These are phyloP conservation scores for Carlito syrichta DNA, from an alignment of 2,113 vertebrate genomes.

Conservation along the genomic window DNA sequence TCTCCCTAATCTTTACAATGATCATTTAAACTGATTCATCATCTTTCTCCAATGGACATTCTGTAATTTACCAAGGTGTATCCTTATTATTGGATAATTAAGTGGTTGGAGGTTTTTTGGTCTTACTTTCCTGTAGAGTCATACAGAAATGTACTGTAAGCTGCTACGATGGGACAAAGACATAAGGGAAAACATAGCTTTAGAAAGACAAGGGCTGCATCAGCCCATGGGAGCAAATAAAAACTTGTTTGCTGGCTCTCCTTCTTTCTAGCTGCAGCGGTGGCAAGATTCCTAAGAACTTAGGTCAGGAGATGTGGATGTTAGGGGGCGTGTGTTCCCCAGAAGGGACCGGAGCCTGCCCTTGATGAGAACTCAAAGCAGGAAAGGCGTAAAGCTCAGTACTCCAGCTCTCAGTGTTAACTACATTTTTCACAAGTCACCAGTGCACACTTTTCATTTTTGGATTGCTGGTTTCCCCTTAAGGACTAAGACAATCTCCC, in stretches of 20 bases:
- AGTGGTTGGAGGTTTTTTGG: not conserved
- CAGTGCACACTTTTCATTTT: conserved; percentile 75
- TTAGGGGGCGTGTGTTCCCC: fast-evolving
- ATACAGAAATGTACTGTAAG: not conserved
- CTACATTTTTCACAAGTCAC: conserved; percentile 70
- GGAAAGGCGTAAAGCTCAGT: not conserved
- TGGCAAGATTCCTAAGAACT: not conserved
- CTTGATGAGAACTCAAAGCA: not conserved
- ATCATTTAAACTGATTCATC: not conserved
- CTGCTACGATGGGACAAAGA: not conserved
- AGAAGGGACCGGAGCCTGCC: not conserved
- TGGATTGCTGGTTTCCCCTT: conserved; percentile 75
- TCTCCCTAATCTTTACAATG: not conserved
- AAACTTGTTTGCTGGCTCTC: not conserved
- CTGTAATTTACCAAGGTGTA: not conserved
- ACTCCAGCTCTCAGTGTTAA: conserved; percentile 22
- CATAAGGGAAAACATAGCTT: not conserved
- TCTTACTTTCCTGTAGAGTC: not conserved
- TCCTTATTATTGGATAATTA: not conserved
- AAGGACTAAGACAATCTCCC: conserved; percentile 81
- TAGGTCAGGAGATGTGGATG: not conserved
- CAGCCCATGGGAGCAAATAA: not conserved
- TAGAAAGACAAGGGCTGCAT: not conserved
- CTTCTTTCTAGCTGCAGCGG: not conserved
- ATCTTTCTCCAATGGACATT: not conserved